Conservation (phyloP, 35 echinoderm and acorn worm genomes). For the Eucidaris tribuloides region DNA sequence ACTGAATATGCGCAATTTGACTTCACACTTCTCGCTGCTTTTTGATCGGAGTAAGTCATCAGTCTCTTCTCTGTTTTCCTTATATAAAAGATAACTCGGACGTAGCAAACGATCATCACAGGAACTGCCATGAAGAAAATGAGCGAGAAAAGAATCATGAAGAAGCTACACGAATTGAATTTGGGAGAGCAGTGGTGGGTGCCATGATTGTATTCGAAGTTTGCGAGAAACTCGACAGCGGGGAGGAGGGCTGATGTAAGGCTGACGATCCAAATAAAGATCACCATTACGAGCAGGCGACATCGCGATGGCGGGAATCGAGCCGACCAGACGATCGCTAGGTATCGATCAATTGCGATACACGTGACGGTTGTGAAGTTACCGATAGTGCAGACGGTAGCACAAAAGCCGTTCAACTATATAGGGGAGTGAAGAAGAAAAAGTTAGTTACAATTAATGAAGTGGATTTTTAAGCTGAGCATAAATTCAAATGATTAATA, state of each 20-base stretch:
- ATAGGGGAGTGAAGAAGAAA: background rate
- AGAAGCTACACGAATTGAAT: background rate
- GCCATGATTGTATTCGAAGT: background rate
- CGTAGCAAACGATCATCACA: constrained; percentile 12
- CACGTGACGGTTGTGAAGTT: constrained; percentile 8
- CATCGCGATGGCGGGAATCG: background rate
- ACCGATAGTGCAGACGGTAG: background rate
- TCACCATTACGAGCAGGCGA: background rate
- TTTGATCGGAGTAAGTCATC: background rate
- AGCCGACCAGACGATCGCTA: constrained; percentile 6
- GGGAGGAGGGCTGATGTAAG: background rate
- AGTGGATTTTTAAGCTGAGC: too few species aligned
- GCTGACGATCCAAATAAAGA: background rate
- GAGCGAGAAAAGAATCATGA: background rate
- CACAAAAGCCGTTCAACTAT: constrained; percentile 2
- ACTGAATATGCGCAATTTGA: background rate
- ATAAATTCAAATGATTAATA: too few species aligned
- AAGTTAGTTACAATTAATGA: too few species aligned
- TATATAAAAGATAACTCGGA: background rate
- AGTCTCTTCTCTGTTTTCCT: background rate
- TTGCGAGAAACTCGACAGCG: background rate
- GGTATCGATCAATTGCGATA: constrained; percentile 15
- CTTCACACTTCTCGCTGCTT: background rate
- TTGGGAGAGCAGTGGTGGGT: constrained; percentile 10
- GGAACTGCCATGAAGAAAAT: background rate